Conservation (phyloP, 2,888 invertebrate genomes). For the Nezara viridula region DNA sequence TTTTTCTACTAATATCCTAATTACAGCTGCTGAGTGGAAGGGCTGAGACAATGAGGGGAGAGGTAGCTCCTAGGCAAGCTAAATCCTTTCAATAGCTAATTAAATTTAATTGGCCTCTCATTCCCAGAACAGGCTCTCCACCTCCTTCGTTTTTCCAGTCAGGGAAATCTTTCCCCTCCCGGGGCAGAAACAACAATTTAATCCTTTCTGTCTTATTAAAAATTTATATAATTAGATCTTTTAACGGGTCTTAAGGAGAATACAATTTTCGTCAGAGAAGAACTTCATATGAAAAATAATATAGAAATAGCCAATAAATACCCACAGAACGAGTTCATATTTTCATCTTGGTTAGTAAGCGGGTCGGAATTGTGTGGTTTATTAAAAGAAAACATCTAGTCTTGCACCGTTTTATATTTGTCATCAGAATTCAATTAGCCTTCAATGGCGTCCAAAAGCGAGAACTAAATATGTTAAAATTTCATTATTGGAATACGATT, state of each 20-base stretch:
- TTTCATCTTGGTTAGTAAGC: no score
- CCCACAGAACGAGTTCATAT: no score
- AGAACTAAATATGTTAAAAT: no score
- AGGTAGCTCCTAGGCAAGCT: constrained; percentile 13
- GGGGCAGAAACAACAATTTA: constrained; percentile 15
- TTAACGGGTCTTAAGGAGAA: not conserved
- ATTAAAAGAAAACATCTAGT: no score
- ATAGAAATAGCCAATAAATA: no score
- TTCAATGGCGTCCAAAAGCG: no score
- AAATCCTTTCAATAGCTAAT: constrained; percentile 53
- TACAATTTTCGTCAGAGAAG: no score
- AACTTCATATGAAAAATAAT: no score
- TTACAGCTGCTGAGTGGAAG: not conserved
- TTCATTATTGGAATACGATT: no score
- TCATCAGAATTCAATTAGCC: no score
- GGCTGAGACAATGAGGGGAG: not conserved
- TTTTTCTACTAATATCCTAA: not conserved
- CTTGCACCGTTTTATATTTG: no score
- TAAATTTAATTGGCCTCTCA: constrained; percentile 54
- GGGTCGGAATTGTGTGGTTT: no score
- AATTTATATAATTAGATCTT: not conserved
- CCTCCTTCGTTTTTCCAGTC: constrained; percentile 37
- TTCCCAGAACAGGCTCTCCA: constrained; percentile 29
- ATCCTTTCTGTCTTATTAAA: constrained; percentile 46
- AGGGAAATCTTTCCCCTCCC: constrained; percentile 12